A percentile compares a stretch with the other conserved stretches of the same genome.
phyloP scores from a whole-genome alignment of 2,888 invertebrate genomes.

The Euplagia quadripunctaria region DNA sequence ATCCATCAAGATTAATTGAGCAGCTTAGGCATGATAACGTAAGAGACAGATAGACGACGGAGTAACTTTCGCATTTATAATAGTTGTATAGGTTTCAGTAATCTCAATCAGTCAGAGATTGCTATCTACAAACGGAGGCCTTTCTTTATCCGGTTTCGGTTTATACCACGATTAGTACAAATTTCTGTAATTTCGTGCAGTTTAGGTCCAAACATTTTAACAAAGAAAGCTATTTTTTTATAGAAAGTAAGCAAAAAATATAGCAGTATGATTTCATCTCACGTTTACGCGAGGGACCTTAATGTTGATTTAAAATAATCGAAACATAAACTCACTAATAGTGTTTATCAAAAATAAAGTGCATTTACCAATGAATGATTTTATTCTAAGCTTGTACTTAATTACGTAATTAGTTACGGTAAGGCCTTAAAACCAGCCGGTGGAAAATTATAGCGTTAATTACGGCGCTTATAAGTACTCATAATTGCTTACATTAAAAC shows the following conservation, averaged over 20 bases:
- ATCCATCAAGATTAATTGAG: too few relatives aligned
- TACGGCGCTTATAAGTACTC: slow-evolving; percentile 24
- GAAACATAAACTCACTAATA: slow-evolving; percentile 8
- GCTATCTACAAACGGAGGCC: too few relatives aligned
- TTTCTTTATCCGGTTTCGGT: too few relatives aligned
- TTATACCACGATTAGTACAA: too few relatives aligned
- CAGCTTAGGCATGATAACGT: too few relatives aligned
- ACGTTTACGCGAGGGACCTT: not conserved
- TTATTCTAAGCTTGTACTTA: slow-evolving; percentile 12
- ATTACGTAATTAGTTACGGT: slow-evolving; percentile 26
- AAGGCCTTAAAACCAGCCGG: slow-evolving; percentile 16
- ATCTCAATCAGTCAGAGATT: too few relatives aligned
- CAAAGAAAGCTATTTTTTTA: not conserved
- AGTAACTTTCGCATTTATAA: too few relatives aligned
- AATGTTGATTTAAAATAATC: slow-evolving; percentile 19
- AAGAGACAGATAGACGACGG: too few relatives aligned
- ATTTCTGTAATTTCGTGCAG: too few relatives aligned
- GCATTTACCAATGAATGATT: slow-evolving; percentile 22
- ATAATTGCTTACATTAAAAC: slow-evolving; percentile 30
- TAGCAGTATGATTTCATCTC: not conserved
- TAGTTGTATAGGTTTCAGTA: too few relatives aligned
- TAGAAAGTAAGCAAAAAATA: not conserved
- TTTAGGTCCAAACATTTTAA: not conserved
- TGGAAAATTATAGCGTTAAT: slow-evolving; percentile 23
- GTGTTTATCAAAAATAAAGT: slow-evolving; percentile 24